phyloP scores from a whole-genome alignment of 2,797 vertebrate genomes.

The Ambastaia sidthimunki region DNA sequence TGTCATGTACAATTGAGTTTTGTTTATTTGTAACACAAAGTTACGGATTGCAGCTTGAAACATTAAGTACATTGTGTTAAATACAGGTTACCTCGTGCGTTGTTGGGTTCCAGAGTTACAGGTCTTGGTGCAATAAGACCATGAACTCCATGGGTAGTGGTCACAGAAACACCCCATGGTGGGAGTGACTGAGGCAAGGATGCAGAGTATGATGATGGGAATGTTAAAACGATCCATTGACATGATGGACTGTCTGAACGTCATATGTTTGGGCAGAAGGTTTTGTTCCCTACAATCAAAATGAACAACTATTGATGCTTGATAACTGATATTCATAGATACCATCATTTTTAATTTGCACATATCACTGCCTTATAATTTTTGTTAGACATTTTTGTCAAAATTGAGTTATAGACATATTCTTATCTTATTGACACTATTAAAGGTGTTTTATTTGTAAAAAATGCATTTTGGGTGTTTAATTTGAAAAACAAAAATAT shows the following conservation, averaged over 20 bases:
- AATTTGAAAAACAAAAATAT: too few species aligned
- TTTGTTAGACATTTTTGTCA: too few species aligned
- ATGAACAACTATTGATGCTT: background rate
- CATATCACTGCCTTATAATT: too few species aligned
- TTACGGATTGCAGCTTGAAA: too few species aligned
- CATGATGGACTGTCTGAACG: background rate
- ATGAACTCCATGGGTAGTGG: conserved; percentile 83
- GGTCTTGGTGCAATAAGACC: conserved; percentile 86
- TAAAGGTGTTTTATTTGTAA: too few species aligned
- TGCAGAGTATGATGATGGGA: conserved; percentile 68
- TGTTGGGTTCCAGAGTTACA: conserved; percentile 85
- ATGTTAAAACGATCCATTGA: conserved; percentile 61
- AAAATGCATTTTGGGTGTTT: too few species aligned
- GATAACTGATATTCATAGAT: background rate
- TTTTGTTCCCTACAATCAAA: background rate
- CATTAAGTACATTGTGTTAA: background rate
- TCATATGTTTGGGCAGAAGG: background rate
- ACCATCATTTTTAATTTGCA: background rate
- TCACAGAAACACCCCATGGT: conserved; percentile 85
- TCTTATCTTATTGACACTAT: too few species aligned
- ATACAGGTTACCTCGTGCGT: conserved; percentile 63
- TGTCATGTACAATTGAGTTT: too few species aligned
- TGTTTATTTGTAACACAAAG: too few species aligned
- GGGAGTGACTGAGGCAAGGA: conserved; percentile 62
- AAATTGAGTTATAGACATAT: too few species aligned